Conservation (phyloP, 2,797 vertebrate genomes). For the Zenarchopterus dispar region DNA sequence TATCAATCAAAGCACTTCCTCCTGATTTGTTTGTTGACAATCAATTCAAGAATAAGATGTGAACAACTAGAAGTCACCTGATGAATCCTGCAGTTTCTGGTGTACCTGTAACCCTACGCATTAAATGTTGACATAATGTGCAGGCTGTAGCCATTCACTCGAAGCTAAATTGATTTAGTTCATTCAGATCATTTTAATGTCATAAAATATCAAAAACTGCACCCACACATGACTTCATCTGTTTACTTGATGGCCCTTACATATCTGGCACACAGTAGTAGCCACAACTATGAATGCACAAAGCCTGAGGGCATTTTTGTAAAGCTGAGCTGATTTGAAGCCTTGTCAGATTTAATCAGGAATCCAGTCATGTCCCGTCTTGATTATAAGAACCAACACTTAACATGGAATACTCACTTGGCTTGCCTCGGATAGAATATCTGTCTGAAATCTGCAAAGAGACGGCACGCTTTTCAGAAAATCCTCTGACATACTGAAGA, state of each 20-base stretch:
- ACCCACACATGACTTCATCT: slow-evolving; percentile 37
- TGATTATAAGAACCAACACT: slow-evolving; percentile 69
- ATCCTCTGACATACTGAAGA: slow-evolving; percentile 40
- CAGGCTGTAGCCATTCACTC: slow-evolving; percentile 10
- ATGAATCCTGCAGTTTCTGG: slow-evolving; percentile 1
- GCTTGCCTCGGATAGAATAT: slow-evolving; percentile 55
- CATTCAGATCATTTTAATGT: slow-evolving; percentile 2
- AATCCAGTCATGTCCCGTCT: slow-evolving; percentile 57
- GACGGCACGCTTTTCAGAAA: slow-evolving; percentile 49
- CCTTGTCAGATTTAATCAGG: slow-evolving; percentile 77
- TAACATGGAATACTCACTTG: slow-evolving; percentile 55
- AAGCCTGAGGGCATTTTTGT: slow-evolving; percentile 57
- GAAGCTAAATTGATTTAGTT: slow-evolving; percentile 4
- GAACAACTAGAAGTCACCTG: neutral
- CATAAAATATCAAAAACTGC: slow-evolving; percentile 16
- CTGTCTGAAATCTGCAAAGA: slow-evolving; percentile 52
- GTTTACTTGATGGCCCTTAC: slow-evolving; percentile 49
- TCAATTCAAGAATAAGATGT: slow-evolving; percentile 41
- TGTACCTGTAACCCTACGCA: neutral
- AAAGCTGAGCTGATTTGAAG: slow-evolving; percentile 76
- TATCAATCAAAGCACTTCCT: slow-evolving; percentile 49
- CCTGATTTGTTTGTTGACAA: slow-evolving; percentile 37
- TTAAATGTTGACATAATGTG: slow-evolving; percentile 13
- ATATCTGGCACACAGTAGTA: slow-evolving; percentile 42
- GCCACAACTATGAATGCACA: slow-evolving; percentile 45